Percentiles rank a stretch among this genome's conserved stretches.
Conservation (phyloP, 1,140 invertebrate species). For the Idris sp. region DNA sequence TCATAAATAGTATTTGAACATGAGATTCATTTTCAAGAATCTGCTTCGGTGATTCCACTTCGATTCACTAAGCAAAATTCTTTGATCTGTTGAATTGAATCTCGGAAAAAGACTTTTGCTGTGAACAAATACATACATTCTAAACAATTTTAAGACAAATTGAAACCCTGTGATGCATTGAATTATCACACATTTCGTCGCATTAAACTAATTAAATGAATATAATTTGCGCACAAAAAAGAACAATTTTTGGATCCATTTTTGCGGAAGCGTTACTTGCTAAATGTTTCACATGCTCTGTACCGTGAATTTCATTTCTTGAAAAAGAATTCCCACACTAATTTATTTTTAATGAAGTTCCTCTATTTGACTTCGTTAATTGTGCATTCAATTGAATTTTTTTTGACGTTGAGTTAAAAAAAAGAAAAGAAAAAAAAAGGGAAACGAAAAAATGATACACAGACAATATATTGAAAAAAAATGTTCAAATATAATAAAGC, state of each 20-base stretch:
- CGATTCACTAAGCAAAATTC: slow-evolving; percentile 44
- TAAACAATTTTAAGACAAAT: slow-evolving; percentile 36
- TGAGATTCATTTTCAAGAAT: slow-evolving; percentile 48
- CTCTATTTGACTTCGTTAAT: slow-evolving; percentile 32
- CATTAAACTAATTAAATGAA: slow-evolving; percentile 26
- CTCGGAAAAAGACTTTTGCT: slow-evolving; percentile 4
- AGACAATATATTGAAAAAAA: slow-evolving; percentile 34
- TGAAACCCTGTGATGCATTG: slow-evolving; percentile 13
- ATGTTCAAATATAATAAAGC: slow-evolving; percentile 24
- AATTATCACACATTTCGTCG: background rate
- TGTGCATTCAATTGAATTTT: slow-evolving; percentile 32
- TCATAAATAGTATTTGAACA: slow-evolving; percentile 50
- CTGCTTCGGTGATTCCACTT: slow-evolving; percentile 38
- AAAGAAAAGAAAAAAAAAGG: too few species aligned
- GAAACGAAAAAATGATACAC: too few species aligned
- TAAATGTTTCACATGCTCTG: slow-evolving; percentile 14
- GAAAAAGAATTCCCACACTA: slow-evolving; percentile 31
- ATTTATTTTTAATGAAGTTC: slow-evolving; percentile 35
- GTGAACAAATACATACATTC: slow-evolving; percentile 16
- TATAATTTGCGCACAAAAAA: background rate
- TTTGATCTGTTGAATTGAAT: slow-evolving; percentile 41
- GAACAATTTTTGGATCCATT: background rate
- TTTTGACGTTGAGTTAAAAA: too few species aligned
- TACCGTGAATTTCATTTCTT: background rate
- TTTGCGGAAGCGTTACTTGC: slow-evolving; percentile 3